Base-by-base conservation (phyloP, 2,797 vertebrate genomes). In the Gallinago solitaria region DNA sequence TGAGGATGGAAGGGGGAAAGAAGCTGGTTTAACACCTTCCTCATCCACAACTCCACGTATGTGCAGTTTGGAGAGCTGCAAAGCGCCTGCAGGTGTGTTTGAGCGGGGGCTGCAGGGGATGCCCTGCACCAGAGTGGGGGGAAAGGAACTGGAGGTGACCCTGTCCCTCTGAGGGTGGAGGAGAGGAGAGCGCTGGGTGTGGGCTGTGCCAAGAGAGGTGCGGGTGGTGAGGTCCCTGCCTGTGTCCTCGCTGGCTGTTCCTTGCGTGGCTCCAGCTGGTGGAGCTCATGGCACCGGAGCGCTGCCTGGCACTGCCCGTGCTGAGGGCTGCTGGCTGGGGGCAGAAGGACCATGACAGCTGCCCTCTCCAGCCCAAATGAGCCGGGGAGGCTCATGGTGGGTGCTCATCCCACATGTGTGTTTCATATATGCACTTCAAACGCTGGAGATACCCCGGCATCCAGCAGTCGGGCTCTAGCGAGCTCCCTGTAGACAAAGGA, bases 1-100 rank as follows among this genome's bases (percentile, higher is more conserved):
- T 1, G 48, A 32, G 69, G 45, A 23, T 4, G 1, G 1, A 20
- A 16, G 63, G 21, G 39, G 54, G 6, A 0, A 2, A 65, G 51
- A 51, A 56, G 47, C 41, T 51, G 80, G 4, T 74, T 75, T 35
- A 50, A 45, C 61, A 32, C 76, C 41, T 47, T 85, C 56, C 30
- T 25, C 35, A 16, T 27, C 28, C 12, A 5, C 17, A 39, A 20
- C 18, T 33, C 28, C 28, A 5, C 4, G 18, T 28, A 12, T 1
- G 19, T 32, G 50, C 35, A 0, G 28, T 30, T n/a, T 28, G 71
- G 54, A 82, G 59, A 88, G 24, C n/a, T 41, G 30, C 33, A 18
- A 27, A 65, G 35, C 0, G 3, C 20, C 5, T 5, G 18, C 32
- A 21, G 54, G 47, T 28, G 33, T 23, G 32, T 25, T 9, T 9